A percentile compares a stretch with the other conserved stretches of the same genome.
phyloP scores from a whole-genome alignment of 2,113 vertebrate species.

The Strigops habroptila region DNA sequence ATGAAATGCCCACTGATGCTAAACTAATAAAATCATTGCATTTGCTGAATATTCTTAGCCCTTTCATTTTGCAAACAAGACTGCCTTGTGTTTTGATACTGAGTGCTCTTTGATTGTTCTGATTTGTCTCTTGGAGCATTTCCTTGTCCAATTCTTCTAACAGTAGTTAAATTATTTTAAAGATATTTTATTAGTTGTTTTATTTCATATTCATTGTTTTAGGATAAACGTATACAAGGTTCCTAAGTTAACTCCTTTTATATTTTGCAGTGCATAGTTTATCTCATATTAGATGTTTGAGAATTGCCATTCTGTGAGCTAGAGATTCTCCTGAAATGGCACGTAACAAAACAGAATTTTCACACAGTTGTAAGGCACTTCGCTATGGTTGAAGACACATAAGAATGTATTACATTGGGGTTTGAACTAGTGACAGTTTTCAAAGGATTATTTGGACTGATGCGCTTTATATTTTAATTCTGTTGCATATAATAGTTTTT shows the following conservation, averaged over 20 bases:
- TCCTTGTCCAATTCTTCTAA: neutral
- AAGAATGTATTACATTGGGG: neutral
- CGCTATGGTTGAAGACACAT: neutral
- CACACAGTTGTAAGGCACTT: neutral
- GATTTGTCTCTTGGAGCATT: neutral
- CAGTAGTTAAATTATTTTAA: neutral
- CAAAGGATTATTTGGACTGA: neutral
- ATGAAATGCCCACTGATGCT: neutral
- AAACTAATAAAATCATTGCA: neutral
- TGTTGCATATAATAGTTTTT: no score
- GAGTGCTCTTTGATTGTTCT: neutral
- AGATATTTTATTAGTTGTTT: neutral
- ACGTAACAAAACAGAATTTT: neutral
- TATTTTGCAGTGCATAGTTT: neutral
- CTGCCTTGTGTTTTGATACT: neutral
- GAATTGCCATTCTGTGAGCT: neutral
- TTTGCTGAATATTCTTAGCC: neutral
- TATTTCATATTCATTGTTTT: neutral
- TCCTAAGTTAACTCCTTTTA: neutral
- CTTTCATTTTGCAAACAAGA: neutral
- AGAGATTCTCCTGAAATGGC: neutral
- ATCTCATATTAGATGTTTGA: neutral
- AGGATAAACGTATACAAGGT: neutral
- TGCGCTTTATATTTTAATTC: neutral
- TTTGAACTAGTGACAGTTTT: neutral